phyloP scores from a whole-genome alignment of 2,113 vertebrate genomes.

The Hippocampus zosterae region DNA sequence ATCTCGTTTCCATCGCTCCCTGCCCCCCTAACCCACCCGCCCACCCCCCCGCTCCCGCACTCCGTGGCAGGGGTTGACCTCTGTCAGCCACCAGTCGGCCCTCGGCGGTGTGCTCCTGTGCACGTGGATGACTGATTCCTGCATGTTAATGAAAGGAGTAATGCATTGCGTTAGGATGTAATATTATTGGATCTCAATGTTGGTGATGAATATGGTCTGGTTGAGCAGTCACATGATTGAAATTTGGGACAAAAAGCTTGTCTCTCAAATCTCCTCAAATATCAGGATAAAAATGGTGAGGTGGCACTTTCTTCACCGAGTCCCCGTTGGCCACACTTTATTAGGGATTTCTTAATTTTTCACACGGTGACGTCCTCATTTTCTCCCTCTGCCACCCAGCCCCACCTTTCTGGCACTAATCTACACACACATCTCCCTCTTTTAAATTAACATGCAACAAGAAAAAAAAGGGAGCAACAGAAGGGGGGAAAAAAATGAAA shows the following conservation, averaged over 20 bases:
- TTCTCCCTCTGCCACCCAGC: constrained; percentile 19
- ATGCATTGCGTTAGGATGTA: constrained; percentile 24
- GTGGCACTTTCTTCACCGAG: constrained; percentile 17
- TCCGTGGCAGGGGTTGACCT: constrained; percentile 62
- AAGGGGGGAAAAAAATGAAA: constrained; percentile 64
- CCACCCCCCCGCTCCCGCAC: constrained; percentile 34
- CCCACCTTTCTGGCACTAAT: constrained; percentile 57
- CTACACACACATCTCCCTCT: constrained; percentile 64
- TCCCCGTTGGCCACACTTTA: background rate
- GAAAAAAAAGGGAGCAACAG: constrained; percentile 42
- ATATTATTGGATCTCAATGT: constrained; percentile 1
- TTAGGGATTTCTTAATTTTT: constrained; percentile 14
- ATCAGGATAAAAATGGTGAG: background rate
- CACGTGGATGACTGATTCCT: constrained; percentile 33
- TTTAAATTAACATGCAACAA: constrained; percentile 73
- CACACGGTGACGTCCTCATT: constrained; percentile 20
- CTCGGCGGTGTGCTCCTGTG: constrained; percentile 26
- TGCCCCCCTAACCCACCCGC: constrained; percentile 24
- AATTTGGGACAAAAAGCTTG: background rate
- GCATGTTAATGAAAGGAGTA: constrained; percentile 42
- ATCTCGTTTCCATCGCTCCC: constrained; percentile 41
- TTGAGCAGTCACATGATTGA: background rate
- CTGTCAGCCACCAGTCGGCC: constrained; percentile 58
- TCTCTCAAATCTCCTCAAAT: background rate
- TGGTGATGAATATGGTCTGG: background rate